phyloP scores from a whole-genome alignment of 1,140 invertebrate genomes.

The Platyscapa corneri region DNA sequence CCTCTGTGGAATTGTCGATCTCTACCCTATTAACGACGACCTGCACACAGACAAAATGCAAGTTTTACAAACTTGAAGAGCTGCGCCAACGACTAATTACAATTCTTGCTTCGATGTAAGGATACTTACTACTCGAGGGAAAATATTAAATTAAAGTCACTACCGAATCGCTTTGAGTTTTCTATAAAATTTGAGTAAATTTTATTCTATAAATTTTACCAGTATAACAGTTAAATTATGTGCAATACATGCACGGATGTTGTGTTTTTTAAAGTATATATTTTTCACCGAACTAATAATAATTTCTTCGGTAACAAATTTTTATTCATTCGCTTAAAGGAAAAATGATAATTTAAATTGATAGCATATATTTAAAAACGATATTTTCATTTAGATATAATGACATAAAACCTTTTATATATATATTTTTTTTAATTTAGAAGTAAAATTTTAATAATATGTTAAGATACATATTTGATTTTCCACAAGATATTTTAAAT shows the following conservation, averaged over 20 bases:
- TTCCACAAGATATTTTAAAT: too few species aligned
- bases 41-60: slow-evolving; percentile 1
- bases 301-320: background rate
- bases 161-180: background rate
- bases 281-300: background rate
- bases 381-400: too few species aligned
- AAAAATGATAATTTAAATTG: too few species aligned
- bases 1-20: background rate
- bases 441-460: too few species aligned
- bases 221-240: too few species aligned
- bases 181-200: background rate
- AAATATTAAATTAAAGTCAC: background rate
- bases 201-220: background rate
- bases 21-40: slow-evolving; percentile 23
- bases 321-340: background rate
- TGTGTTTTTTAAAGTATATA: background rate
- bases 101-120: background rate
- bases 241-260: too few species aligned
- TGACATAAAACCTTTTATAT: too few species aligned
- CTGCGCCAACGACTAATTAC: slow-evolving; percentile 3
- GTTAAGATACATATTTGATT: too few species aligned
- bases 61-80: background rate
- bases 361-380: too few species aligned
- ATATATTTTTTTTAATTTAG: too few species aligned
- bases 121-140: background rate